Conservation (phyloP, 2,888 invertebrate species). For the Nomada lathburiana region DNA sequence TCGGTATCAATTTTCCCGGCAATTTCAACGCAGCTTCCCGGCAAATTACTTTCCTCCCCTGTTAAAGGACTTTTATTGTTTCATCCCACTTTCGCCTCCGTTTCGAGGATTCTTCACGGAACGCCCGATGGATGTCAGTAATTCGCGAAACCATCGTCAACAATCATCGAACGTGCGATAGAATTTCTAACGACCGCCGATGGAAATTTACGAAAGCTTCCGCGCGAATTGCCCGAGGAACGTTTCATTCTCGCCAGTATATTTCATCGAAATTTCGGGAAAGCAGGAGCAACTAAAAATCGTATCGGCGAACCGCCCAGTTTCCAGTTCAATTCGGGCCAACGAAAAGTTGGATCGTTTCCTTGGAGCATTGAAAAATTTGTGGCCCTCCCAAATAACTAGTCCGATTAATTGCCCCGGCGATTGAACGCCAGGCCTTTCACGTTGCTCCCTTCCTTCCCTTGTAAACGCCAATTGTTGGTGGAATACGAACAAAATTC, state of each 20-base stretch:
- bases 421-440: constrained; percentile 39
- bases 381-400: constrained; percentile 31
- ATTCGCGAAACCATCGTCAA: not conserved
- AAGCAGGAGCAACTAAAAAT: not conserved
- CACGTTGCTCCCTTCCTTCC: constrained; percentile 5
- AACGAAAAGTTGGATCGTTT: not conserved
- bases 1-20: constrained; percentile 33
- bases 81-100: not conserved
- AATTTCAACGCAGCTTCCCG: constrained; percentile 18
- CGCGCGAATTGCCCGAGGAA: too few species aligned
- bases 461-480: constrained; percentile 39
- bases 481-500: constrained; percentile 43
- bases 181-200: not conserved
- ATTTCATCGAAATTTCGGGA: too few species aligned
- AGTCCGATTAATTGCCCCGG: constrained; percentile 51
- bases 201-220: too few species aligned
- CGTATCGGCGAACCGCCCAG: not conserved
- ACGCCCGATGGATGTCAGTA: not conserved
- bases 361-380: constrained; percentile 28
- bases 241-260: too few species aligned
- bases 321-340: not conserved
- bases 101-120: not conserved
- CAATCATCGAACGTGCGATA: not conserved
- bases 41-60: constrained; percentile 20
- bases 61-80: constrained; percentile 6